phyloP scores from a whole-genome alignment of 2,113 vertebrate species.

The Pelmatolapia mariae region DNA sequence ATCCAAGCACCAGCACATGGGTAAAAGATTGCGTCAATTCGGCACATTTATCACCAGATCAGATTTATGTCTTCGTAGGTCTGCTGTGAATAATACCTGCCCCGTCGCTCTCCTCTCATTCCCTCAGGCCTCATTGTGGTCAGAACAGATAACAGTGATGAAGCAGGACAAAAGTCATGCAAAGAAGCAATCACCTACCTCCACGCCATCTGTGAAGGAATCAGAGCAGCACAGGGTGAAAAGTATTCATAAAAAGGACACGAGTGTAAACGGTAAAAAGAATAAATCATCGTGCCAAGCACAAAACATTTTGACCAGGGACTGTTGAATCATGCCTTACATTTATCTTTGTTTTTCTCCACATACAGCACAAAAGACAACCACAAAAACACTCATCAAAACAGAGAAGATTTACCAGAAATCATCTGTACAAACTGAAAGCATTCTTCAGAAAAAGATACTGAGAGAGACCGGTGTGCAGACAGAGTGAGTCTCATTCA shows the following conservation, averaged over 20 bases:
- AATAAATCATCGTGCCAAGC: neutral
- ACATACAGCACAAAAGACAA: slow-evolving; percentile 28
- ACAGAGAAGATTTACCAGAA: slow-evolving; percentile 1
- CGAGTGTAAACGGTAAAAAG: neutral
- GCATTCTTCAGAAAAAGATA: neutral
- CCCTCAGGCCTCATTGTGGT: slow-evolving; percentile 40
- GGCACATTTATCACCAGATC: accelerated
- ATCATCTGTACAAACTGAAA: neutral
- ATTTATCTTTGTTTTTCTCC: neutral
- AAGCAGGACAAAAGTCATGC: neutral
- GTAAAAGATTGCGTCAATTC: neutral
- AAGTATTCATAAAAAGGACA: neutral
- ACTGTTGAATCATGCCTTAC: neutral
- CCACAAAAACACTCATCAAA: neutral
- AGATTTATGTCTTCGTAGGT: neutral
- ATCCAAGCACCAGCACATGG: slow-evolving; percentile 34
- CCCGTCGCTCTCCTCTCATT: neutral
- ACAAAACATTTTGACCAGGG: accelerated
- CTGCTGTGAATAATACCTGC: neutral
- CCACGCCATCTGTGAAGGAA: neutral
- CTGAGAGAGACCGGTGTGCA: slow-evolving; percentile 44
- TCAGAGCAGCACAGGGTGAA: neutral
- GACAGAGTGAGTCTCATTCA: slow-evolving; percentile 64
- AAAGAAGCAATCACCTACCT: slow-evolving; percentile 1
- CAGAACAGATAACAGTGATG: slow-evolving; percentile 1